These are phyloP conservation scores for Indri indri DNA, from an alignment of 2,113 vertebrate genomes.

Conservation along the genomic window DNA sequence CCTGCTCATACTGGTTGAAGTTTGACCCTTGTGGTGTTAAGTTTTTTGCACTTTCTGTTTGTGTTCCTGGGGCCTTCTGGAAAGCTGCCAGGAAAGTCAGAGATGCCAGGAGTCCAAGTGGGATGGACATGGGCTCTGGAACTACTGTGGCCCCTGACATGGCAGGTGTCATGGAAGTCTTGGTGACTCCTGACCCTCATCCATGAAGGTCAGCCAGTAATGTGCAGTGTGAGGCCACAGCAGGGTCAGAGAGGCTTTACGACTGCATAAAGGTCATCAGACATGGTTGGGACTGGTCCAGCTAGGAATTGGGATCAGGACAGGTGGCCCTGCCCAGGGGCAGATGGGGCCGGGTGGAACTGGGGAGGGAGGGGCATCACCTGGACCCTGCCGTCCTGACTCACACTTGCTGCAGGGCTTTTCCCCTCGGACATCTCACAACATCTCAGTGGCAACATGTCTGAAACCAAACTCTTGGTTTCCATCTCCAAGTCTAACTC, in stretches of 20 bases:
- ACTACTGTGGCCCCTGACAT: background rate
- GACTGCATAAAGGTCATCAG: background rate
- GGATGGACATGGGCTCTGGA: background rate
- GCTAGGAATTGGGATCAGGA: background rate
- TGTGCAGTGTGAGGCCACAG: background rate
- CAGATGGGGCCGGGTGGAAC: background rate
- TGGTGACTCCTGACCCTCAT: background rate
- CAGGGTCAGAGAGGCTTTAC: background rate
- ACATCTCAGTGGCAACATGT: background rate
- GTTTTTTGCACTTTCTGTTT: background rate
- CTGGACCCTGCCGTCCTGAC: rapidly evolving
- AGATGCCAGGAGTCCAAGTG: background rate
- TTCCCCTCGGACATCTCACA: background rate
- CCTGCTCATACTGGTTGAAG: background rate
- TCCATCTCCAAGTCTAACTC: background rate
- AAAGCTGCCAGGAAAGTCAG: background rate
- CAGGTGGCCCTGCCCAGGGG: background rate
- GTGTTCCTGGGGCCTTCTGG: background rate
- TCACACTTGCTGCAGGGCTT: background rate
- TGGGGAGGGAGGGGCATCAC: rapidly evolving
- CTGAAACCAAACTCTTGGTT: background rate
- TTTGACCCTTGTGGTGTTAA: background rate
- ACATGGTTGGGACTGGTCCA: too few relatives aligned
- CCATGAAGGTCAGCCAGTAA: background rate
- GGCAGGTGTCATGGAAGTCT: background rate